phyloP scores from a whole-genome alignment of 2,797 vertebrate species.

The Premnoplex brunnescens region DNA sequence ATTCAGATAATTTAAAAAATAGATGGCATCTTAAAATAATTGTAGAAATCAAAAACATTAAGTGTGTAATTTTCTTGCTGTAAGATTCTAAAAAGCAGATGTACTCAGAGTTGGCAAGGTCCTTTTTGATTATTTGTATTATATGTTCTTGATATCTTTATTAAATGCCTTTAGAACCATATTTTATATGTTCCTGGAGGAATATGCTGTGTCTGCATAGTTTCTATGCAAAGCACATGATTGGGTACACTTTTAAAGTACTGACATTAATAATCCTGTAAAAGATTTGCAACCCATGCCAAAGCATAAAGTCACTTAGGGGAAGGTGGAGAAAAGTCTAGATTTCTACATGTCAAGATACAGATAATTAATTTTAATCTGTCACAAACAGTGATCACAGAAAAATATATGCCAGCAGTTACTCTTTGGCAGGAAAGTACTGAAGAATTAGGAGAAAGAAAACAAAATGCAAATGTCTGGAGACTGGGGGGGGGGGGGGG shows the following conservation, averaged over 20 bases:
- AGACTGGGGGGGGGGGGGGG: not conserved
- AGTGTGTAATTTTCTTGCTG: not conserved
- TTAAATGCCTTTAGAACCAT: not conserved
- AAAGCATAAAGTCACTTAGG: not conserved
- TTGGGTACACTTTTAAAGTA: not conserved
- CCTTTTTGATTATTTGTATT: not conserved
- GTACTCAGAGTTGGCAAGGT: not conserved
- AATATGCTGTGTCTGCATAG: not conserved
- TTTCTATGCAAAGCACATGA: not conserved
- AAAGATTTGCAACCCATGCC: not conserved
- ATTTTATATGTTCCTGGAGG: not conserved
- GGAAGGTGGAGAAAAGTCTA: not conserved
- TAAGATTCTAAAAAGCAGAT: not conserved
- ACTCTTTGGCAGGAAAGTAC: conserved; percentile 26
- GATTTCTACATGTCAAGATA: conserved; percentile 8
- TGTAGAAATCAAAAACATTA: not conserved
- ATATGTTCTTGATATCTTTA: not conserved
- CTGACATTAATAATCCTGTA: not conserved
- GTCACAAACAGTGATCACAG: not conserved
- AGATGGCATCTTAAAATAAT: not conserved
- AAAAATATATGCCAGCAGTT: not conserved
- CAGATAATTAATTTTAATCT: conserved; percentile 34
- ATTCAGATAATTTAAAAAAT: not conserved
- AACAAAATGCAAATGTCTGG: not conserved
- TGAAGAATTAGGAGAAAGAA: conserved; percentile 21